Conservation (phyloP, 1,140 invertebrate genomes). For the Phymastichus coffea region DNA sequence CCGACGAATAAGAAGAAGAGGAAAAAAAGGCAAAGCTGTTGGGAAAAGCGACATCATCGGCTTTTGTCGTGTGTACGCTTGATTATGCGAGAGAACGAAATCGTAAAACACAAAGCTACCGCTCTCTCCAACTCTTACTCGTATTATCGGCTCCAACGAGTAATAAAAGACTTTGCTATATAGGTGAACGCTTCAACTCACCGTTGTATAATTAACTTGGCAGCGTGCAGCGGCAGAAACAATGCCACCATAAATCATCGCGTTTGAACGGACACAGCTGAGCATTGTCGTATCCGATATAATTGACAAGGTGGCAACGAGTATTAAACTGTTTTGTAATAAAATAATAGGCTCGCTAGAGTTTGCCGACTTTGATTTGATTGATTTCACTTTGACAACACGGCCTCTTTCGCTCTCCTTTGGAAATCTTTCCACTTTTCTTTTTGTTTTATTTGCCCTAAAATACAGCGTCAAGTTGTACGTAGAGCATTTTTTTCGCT, state of each 20-base stretch:
- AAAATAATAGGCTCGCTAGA: slow-evolving; percentile 14
- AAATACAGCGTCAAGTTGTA: too few species aligned
- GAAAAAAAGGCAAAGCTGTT: not conserved
- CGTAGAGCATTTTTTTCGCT: too few species aligned
- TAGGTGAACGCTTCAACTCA: too few species aligned
- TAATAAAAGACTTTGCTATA: too few species aligned
- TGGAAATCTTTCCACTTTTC: too few species aligned
- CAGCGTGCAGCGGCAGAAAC: slow-evolving; percentile 6
- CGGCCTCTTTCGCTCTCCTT: too few species aligned
- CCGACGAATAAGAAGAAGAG: not conserved
- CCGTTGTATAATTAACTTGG: slow-evolving; percentile 22
- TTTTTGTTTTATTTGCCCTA: too few species aligned
- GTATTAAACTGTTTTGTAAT: slow-evolving; percentile 27
- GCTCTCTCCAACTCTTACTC: too few species aligned
- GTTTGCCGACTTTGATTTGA: not conserved
- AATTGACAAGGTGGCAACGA: slow-evolving; percentile 24
- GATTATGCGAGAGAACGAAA: too few species aligned
- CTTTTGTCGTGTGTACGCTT: slow-evolving; percentile 12
- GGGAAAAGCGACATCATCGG: not conserved
- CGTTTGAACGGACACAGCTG: slow-evolving; percentile 1
- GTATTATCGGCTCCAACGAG: too few species aligned
- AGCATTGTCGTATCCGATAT: not conserved
- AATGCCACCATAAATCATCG: slow-evolving; percentile 27
- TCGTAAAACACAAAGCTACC: too few species aligned
- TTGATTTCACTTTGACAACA: slow-evolving; percentile 22